A percentile compares a stretch with the other conserved stretches of the same genome.
Conservation (phyloP, 1,140 invertebrate genomes). For the Drosophila nasuta region DNA sequence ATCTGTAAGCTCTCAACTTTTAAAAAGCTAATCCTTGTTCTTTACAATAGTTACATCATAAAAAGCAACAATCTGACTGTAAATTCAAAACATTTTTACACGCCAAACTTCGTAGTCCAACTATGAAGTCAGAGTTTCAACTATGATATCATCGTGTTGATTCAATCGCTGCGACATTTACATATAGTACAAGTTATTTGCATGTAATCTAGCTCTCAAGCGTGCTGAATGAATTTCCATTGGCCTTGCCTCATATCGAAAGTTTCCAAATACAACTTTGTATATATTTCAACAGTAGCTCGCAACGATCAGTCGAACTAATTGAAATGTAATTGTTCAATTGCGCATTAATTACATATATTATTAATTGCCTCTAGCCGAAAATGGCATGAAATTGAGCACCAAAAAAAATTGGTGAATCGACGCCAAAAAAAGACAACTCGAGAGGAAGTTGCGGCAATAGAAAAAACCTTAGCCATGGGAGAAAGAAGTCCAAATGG, state of each 20-base stretch:
- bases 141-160: slow-evolving; percentile 53
- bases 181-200: slow-evolving; percentile 46
- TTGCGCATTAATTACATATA: slow-evolving; percentile 70
- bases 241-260: slow-evolving; percentile 25
- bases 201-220: slow-evolving; percentile 45
- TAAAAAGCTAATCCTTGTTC: no score
- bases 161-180: slow-evolving; percentile 47
- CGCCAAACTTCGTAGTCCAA: not conserved
- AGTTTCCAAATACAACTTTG: slow-evolving; percentile 27
- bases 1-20: no score
- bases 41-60: no score
- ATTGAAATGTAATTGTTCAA: slow-evolving; percentile 74
- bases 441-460: slow-evolving; percentile 3
- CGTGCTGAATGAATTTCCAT: slow-evolving; percentile 27
- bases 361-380: slow-evolving; percentile 64
- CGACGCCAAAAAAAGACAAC: slow-evolving; percentile 16
- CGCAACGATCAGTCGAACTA: slow-evolving; percentile 46
- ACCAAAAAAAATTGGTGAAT: slow-evolving; percentile 23
- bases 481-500: slow-evolving; percentile 30
- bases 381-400: slow-evolving; percentile 48
- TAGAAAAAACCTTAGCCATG: slow-evolving; percentile 24
- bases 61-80: no score
- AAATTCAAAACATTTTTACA: not conserved
- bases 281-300: slow-evolving; percentile 10
- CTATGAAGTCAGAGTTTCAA: slow-evolving; percentile 43